Evolutionary conservation across 2,113 vertebrate species (phyloP), one percentile per base, ranked within the genome.

Genomic region (Cromileptes altivelis): DNA sequence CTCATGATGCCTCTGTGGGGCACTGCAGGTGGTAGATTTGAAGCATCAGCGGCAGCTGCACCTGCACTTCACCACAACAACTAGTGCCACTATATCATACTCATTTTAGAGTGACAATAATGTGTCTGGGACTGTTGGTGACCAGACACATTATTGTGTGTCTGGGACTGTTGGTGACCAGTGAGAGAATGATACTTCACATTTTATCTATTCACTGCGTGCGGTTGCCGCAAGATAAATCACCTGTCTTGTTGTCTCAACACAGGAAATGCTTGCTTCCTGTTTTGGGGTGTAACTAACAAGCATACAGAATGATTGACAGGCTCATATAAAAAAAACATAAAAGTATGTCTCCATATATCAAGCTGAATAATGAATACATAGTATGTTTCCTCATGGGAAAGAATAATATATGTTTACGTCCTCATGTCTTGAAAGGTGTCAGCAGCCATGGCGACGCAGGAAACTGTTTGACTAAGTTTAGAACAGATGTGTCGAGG

Each of bases 11-110:
- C 55, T 50, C 86, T 50, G 73, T 58, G 81, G 50, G 42, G 18
- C 79, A 23, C 86, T 75, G 86, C 88, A 90, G 89, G 80, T 89
- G 90, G 78, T 49, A 15, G 57, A 82, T 84, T 75, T 82, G 65
- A 82, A 82, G 72, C 80, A 53, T 33, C 79, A 71, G 78, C 73
- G 61, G 75, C 82, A 63, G 68, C 70, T 50, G 64, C 86, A 92
- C 76, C 84, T 85, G 79, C 80, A 86, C 30, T 49, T 83, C 30
- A 65, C 65, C 71, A 65, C 60, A n/a, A 42, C 45, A 55, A 6
- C 70, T 60, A 52, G 76, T 70, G 69, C 45, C 37, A 25, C 49
- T 52, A 33, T 33, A 74, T 71, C 62, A 82, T 27, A 7, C 23
- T 57, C 58, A 25, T 58, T 71, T 57, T 25, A 52, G 19, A 69